phyloP scores from a whole-genome alignment of 2,797 vertebrate genomes.

The Sphenopsis melanotis region DNA sequence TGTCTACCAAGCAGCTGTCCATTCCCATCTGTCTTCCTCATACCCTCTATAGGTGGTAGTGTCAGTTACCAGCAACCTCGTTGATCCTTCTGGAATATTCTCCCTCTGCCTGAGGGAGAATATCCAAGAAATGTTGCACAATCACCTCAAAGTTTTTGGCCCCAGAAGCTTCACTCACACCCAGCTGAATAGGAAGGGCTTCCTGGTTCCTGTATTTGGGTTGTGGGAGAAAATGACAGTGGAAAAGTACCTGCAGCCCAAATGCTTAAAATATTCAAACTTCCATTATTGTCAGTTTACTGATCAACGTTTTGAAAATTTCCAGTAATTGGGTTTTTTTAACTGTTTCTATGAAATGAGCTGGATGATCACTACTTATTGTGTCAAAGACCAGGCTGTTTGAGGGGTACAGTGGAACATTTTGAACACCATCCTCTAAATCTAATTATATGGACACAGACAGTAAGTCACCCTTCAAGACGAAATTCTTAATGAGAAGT shows the following conservation, averaged over 20 bases:
- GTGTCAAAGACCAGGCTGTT: neutral
- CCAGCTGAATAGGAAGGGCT: neutral
- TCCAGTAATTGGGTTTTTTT: neutral
- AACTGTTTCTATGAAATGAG: neutral
- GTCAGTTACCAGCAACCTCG: neutral
- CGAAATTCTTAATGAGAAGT: neutral
- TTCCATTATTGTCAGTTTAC: neutral
- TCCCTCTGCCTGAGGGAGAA: neutral
- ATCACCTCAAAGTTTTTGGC: accelerated
- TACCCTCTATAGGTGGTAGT: neutral
- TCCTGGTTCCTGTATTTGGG: neutral
- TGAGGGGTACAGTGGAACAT: neutral
- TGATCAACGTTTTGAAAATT: neutral
- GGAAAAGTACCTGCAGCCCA: neutral
- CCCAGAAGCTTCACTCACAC: neutral
- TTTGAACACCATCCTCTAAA: neutral
- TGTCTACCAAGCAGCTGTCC: neutral
- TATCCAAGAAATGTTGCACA: neutral
- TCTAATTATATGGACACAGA: neutral
- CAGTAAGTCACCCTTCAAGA: neutral
- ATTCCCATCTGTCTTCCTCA: neutral
- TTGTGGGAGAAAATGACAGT: neutral
- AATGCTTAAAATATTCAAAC: neutral
- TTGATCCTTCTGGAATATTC: neutral
- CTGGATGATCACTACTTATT: neutral